These are phyloP conservation scores for Climacteris rufus DNA, from an alignment of 2,113 vertebrate genomes.

Conservation along the genomic window DNA sequence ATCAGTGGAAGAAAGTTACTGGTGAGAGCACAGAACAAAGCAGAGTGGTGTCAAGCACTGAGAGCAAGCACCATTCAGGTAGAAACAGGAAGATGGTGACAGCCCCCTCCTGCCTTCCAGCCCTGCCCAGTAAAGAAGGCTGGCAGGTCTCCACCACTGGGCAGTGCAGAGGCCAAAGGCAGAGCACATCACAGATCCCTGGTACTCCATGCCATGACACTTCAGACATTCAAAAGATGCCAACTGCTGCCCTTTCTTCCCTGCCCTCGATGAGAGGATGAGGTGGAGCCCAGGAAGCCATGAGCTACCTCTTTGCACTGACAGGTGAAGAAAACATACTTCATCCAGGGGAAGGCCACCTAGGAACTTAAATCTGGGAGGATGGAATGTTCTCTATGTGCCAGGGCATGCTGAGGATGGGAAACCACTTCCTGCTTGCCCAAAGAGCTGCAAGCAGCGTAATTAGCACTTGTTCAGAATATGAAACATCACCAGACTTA, in stretches of 20 bases:
- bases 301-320: fast-evolving
- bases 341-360: not conserved
- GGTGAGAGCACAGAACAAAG: not conserved
- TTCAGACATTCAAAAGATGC: not conserved
- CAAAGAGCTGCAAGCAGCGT: not conserved
- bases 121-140: not conserved
- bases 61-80: not conserved
- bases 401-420: not conserved
- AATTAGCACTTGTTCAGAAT: not conserved
- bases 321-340: not conserved
- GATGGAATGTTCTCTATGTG: not conserved
- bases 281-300: not conserved
- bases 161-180: not conserved
- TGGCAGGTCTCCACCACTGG: not conserved
- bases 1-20: not conserved
- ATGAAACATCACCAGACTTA: not conserved
- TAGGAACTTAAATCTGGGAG: not conserved
- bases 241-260: not conserved
- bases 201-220: not conserved
- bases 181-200: not conserved
- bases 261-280: not conserved
- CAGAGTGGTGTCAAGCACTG: not conserved
- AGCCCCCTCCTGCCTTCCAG: not conserved
- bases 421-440: slow-evolving; percentile 9
- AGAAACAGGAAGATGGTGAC: not conserved